Percentiles rank a stretch among this genome's conserved stretches.
Conservation (phyloP, 2,888 invertebrate genomes). For the Ophioninae sp. region DNA sequence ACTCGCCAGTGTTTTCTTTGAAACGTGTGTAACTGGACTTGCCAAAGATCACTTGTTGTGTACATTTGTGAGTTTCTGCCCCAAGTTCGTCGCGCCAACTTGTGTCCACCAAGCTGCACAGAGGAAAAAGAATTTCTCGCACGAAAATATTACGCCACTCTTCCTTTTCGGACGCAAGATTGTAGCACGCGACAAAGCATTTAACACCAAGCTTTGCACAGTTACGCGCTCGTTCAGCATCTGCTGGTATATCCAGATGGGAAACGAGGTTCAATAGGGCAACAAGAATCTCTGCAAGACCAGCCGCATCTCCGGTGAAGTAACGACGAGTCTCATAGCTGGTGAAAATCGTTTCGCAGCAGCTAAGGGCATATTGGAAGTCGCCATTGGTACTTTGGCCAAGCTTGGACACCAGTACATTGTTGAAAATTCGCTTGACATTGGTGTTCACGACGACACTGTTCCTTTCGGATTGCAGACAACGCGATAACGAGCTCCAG, state of each 20-base stretch:
- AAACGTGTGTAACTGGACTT: conserved; percentile 61
- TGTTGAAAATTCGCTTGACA: conserved; percentile 67
- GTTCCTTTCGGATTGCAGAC: conserved; percentile 64
- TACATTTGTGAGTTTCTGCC: conserved; percentile 69
- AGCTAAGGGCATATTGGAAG: conserved; percentile 63
- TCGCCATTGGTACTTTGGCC: conserved; percentile 37
- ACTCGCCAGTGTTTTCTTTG: conserved; percentile 51
- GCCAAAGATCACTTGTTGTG: conserved; percentile 72
- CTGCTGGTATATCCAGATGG: neutral
- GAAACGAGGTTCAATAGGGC: conserved; percentile 9
- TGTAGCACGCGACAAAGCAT: conserved; percentile 67
- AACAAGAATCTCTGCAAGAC: conserved; percentile 64
- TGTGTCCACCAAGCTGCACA: conserved; percentile 67
- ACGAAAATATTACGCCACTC: conserved; percentile 68
- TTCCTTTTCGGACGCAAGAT: conserved; percentile 65
- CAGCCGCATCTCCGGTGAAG: conserved; percentile 65
- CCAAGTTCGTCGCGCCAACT: conserved; percentile 66
- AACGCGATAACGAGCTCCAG: conserved; percentile 69
- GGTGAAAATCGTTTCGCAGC: conserved; percentile 65
- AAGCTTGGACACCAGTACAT: conserved; percentile 66
- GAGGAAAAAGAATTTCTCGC: conserved; percentile 69
- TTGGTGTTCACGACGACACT: conserved; percentile 63
- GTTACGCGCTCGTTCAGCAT: conserved; percentile 14
- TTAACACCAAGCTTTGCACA: conserved; percentile 58
- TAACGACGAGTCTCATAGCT: conserved; percentile 68